Evolutionary conservation across 2,888 invertebrate species (phyloP).

Genomic region (Plagodis dolabraria): DNA sequence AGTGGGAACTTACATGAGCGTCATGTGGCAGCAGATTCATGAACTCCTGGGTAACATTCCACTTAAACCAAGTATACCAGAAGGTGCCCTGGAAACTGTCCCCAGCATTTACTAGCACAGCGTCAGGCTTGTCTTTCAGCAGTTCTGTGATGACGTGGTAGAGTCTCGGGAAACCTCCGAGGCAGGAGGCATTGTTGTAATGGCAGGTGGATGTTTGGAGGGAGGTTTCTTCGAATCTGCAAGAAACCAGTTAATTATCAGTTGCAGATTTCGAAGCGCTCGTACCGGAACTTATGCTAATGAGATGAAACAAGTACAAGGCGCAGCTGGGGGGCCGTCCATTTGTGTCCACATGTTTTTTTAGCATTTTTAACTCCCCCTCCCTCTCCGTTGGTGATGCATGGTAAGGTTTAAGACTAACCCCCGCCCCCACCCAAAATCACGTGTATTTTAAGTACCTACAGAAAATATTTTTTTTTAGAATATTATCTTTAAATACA

Average conservation of each 20-base stretch:
- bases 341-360: too few species aligned
- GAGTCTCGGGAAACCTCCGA: slow-evolving; percentile 89
- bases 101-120: slow-evolving; percentile 91
- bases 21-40: slow-evolving; percentile 91
- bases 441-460: too few species aligned
- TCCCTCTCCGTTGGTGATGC: too few species aligned
- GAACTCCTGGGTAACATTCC: slow-evolving; percentile 90
- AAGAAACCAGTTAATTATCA: slow-evolving; percentile 15
- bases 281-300: too few species aligned
- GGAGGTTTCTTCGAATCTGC: slow-evolving; percentile 87
- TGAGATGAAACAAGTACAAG: too few species aligned
- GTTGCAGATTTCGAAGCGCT: neutral
- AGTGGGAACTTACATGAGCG: slow-evolving; percentile 86
- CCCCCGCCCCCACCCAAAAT: too few species aligned
- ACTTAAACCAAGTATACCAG: slow-evolving; percentile 91
- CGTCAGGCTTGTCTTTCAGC: slow-evolving; percentile 77
- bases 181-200: slow-evolving; percentile 80
- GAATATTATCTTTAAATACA: too few species aligned
- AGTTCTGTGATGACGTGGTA: slow-evolving; percentile 83
- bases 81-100: slow-evolving; percentile 94
- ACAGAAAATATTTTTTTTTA: too few species aligned
- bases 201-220: slow-evolving; percentile 83
- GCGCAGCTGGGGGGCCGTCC: too few species aligned
- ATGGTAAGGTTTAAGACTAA: too few species aligned
- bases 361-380: too few species aligned